Conservation (phyloP, 2,797 vertebrate species). For the Lycodopsis pacificus region DNA sequence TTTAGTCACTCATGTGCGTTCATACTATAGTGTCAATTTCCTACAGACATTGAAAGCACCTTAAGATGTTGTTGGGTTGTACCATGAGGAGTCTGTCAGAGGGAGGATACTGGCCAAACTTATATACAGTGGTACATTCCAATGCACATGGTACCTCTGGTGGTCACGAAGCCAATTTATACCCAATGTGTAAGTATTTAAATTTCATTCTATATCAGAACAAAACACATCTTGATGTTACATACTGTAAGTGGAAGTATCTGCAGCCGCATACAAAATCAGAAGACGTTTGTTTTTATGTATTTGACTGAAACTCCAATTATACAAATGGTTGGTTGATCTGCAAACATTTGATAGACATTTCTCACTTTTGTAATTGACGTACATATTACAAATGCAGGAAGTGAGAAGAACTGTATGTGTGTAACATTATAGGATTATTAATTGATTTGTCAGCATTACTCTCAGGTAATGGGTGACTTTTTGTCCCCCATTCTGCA, state of each 20-base stretch:
- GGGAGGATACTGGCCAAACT: slow-evolving; percentile 40
- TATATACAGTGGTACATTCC: slow-evolving; percentile 59
- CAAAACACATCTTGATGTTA: not conserved
- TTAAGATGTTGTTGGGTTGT: slow-evolving; percentile 50
- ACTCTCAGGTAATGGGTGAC: not conserved
- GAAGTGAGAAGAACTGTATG: not conserved
- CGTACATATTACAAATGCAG: not conserved
- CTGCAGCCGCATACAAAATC: not conserved
- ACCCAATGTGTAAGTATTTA: not conserved
- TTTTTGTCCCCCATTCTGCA: not conserved
- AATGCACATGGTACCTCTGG: not conserved
- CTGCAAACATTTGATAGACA: not conserved
- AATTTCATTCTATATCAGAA: not conserved
- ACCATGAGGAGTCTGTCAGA: slow-evolving; percentile 46
- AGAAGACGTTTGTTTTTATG: not conserved
- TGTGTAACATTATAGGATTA: not conserved
- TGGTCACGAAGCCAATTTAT: not conserved
- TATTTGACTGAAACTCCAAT: not conserved
- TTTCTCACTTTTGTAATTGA: not conserved
- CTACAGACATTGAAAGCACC: slow-evolving; percentile 58
- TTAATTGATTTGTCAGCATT: not conserved
- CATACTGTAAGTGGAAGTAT: not conserved
- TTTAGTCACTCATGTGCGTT: not conserved
- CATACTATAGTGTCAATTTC: not conserved
- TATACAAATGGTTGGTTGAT: not conserved